Percentiles rank a stretch among this genome's conserved stretches.
phyloP scores from a whole-genome alignment of 2,797 vertebrate species.

The Steatocranus sp. region DNA sequence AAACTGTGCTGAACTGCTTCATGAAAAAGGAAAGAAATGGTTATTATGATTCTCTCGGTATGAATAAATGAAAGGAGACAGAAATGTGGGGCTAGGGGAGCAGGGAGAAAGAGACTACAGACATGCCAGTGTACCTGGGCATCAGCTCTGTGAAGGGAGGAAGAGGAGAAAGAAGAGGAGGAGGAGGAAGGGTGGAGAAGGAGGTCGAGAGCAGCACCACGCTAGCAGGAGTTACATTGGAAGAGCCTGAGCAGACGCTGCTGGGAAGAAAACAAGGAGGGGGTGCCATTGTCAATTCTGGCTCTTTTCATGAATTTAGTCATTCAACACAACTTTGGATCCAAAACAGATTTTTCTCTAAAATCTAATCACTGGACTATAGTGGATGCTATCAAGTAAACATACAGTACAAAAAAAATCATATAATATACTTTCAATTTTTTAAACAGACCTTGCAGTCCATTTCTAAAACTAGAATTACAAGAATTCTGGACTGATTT shows the following conservation, averaged over 20 bases:
- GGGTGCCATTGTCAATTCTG: conserved; percentile 35
- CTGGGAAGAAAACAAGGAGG: conserved; percentile 56
- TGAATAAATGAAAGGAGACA: not conserved
- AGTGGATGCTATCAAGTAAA: not conserved
- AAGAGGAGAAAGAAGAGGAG: conserved; percentile 71
- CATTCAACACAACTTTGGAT: conserved; percentile 22
- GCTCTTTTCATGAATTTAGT: conserved; percentile 11
- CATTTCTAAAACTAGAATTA: not conserved
- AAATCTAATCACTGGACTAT: not conserved
- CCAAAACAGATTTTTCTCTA: not conserved
- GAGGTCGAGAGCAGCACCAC: conserved; percentile 78
- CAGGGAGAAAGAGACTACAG: conserved; percentile 25
- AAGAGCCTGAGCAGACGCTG: conserved; percentile 70
- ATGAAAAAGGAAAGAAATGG: not conserved
- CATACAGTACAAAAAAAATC: not conserved
- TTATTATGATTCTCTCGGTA: not conserved
- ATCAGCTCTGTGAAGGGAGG: conserved; percentile 72
- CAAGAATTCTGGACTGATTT: not conserved
- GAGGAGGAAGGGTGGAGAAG: conserved; percentile 76
- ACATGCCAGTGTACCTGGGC: conserved; percentile 75
- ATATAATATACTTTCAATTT: not conserved
- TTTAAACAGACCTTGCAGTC: not conserved
- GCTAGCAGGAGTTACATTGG: conserved; percentile 74
- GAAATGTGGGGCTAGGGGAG: not conserved
- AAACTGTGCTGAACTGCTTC: conserved; percentile 11